Base-by-base conservation (phyloP, 2,797 vertebrate species). In the Phaenicophaeus curvirostris region DNA sequence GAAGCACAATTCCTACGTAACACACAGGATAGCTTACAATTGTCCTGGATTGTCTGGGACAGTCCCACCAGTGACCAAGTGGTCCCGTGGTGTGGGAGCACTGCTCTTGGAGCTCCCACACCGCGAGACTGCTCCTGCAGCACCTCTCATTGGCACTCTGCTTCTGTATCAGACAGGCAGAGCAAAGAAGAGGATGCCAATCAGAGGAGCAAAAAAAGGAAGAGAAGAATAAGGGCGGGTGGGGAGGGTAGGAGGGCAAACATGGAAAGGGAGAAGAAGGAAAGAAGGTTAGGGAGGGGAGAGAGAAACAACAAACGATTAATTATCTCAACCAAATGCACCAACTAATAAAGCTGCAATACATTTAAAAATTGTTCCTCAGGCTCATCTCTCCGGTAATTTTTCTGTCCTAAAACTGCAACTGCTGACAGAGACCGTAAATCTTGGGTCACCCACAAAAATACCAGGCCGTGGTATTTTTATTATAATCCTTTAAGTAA, bases 1-100 rank as follows among this genome's bases (percentile, higher is more conserved):
- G 67, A 78, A 83, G 81, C 73, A 37, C 66, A 59, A 57, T 19
- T 58, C 48, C 74, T 77, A 24, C 1, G 6, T 35, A 69, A 55
- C 81, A 83, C 73, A 44, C 14, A n/a, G 68, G 12, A 78, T 50
- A 89, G 95, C 94, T 97, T 96, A 97, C 96, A 97, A 95, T 89
- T 91, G 95, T 96, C 94, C 93, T 88, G 89, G 89, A 57, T 95
- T 95, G 92, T 41, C 89, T 85, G 93, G 94, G 94, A 55, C 81
- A 91, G 94, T 69, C 71, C 89, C 91, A 75, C 33, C 82, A 92
- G 81, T 48, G 91, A 87, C 91, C 96, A 71, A 69, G 57, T 27
- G 37, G 82, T 72, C 94, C 90, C 44, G 27, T 31, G 89, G 90
- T 42, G 92, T 16, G 78, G 90, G 87, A 96, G 80, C 72, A 21